Evolutionary conservation across 2,113 vertebrate genomes (phyloP), one percentile per base, ranked within the genome.

Genomic region (Cariama cristata): DNA sequence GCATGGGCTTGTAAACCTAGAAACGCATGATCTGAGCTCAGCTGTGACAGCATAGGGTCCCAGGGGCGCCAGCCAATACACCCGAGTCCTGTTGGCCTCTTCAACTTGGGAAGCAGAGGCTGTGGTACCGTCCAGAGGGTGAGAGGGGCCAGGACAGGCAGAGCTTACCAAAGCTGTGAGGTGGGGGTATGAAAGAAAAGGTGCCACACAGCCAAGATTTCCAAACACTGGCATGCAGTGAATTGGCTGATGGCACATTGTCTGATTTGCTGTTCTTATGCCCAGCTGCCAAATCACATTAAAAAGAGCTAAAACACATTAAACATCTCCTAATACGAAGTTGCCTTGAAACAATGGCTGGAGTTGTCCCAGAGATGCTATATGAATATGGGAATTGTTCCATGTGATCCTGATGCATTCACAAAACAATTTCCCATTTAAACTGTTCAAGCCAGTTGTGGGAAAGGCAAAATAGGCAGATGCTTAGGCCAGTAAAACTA

Each of bases 291-390:
- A 95, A 68, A 95, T 53, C 42, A 20, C 42, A 89, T 72, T 95
- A 81, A 64, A 92, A 89, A 75, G 66, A 85, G 49, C 76, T 85
- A 86, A 94, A 89, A 28, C 28, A 68, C 71, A 82, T 89, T 76
- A 94, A 93, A 81, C 21, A 27, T 73, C 60, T 95, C 83, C 80
- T 87, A 92, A 89, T 73, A 89, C 30, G 49, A 92, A 91, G 53
- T 30, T 89, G 80, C 58, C 49, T 89, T 69, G 80, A 89, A 95
- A 96, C 95, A 96, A 95, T 96, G 84, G 53, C 76, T 97, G 93
- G 91, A 94, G 64, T 21, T 44, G 56, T 94, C 79, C 95, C 96
- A 97, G 73, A 53, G 60, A 91, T 69, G 60, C 58, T 89, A 28
- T 72, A 42, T 55, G 91, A 91, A 49, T 92, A 72, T 52, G 53